These are phyloP conservation scores for Brachionus koreanus DNA, from an alignment of 1,140 invertebrate species.

Conservation along the genomic window DNA sequence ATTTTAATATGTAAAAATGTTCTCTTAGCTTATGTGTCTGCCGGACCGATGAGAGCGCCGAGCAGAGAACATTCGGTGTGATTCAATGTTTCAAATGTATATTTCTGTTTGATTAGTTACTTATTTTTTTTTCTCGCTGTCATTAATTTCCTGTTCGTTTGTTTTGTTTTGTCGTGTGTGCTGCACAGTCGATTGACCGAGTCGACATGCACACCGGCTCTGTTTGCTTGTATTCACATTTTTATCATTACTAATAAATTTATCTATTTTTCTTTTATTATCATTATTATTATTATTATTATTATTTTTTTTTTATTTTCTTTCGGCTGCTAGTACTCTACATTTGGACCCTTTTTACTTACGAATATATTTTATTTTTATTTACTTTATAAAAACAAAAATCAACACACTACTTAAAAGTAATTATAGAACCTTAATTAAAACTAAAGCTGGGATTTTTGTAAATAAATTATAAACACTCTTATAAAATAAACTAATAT, in stretches of 20 bases:
- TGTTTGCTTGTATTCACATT: conserved; percentile 23
- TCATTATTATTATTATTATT: not conserved
- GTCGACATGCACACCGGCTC: not conserved
- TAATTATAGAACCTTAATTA: not conserved
- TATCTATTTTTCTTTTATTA: conserved; percentile 7
- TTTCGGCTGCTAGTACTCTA: not conserved
- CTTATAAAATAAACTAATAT: conserved; percentile 21
- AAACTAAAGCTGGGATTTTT: conserved; percentile 23
- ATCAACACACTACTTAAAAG: not conserved
- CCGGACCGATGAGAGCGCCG: not conserved
- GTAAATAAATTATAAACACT: conserved; percentile 30
- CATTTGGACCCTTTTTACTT: conserved; percentile 27
- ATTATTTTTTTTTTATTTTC: not conserved
- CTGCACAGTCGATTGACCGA: not conserved
- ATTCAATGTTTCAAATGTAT: not conserved
- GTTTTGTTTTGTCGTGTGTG: not conserved
- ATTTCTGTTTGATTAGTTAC: not conserved
- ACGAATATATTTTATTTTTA: conserved; percentile 33
- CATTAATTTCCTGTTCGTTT: not conserved
- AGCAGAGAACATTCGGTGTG: not conserved
- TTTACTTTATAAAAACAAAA: not conserved
- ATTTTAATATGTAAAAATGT: not conserved
- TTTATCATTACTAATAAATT: conserved; percentile 20
- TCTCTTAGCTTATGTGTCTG: not conserved
- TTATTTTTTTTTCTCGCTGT: not conserved